Evolutionary conservation across 1,140 invertebrate genomes (phyloP).

Genomic region (Camponotus pennsylvanicus): DNA sequence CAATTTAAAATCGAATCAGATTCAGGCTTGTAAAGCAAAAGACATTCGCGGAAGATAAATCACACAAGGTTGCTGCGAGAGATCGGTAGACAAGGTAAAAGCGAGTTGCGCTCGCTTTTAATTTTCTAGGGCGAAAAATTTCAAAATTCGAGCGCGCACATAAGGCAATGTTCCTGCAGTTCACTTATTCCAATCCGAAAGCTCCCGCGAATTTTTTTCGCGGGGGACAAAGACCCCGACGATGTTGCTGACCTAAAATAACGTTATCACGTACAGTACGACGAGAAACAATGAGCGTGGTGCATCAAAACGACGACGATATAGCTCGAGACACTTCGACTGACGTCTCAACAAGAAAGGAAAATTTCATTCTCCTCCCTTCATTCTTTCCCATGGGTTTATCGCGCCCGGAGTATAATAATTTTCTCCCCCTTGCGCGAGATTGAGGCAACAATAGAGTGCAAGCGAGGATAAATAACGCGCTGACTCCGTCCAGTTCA

Average conservation of each 20-base stretch:
- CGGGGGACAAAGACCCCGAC: not conserved
- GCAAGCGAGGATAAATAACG: slow-evolving; percentile 55
- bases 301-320: slow-evolving; percentile 33
- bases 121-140: not conserved
- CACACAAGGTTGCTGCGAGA: not conserved
- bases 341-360: slow-evolving; percentile 69
- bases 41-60: slow-evolving; percentile 15
- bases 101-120: not conserved
- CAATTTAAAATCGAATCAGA: not conserved
- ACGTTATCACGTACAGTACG: slow-evolving; percentile 40
- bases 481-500: slow-evolving; percentile 27
- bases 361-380: slow-evolving; percentile 49
- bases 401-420: slow-evolving; percentile 46
- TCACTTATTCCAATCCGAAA: slow-evolving; percentile 53
- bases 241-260: slow-evolving; percentile 48
- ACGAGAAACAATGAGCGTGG: slow-evolving; percentile 21
- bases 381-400: slow-evolving; percentile 43
- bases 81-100: not conserved
- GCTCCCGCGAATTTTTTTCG: slow-evolving; percentile 30
- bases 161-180: slow-evolving; percentile 51
- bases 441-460: slow-evolving; percentile 46
- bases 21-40: not conserved
- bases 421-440: slow-evolving; percentile 42
- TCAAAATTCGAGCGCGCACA: slow-evolving; percentile 45
- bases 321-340: slow-evolving; percentile 33